phyloP scores from a whole-genome alignment of 1,140 invertebrate species.

The Temnothorax nylanderi region DNA sequence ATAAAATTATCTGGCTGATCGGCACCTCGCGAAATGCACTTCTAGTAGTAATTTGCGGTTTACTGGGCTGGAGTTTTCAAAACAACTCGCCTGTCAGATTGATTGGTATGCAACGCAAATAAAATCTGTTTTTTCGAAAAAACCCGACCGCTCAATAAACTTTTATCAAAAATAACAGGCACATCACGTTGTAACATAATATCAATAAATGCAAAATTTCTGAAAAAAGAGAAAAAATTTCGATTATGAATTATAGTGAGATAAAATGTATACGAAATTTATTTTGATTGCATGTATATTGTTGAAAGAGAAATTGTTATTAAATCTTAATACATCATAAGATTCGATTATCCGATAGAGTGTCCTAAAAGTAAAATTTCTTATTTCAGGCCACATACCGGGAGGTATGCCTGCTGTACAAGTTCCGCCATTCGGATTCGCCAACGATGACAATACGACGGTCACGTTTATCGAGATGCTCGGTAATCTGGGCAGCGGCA shows the following conservation, averaged over 20 bases:
- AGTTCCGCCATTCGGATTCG: slow-evolving; percentile 88
- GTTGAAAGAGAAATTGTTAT: not conserved
- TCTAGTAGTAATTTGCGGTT: slow-evolving; percentile 89
- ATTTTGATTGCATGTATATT: not conserved
- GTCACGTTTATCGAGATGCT: slow-evolving; percentile 90
- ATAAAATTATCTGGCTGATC: slow-evolving; percentile 87
- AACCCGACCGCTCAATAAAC: not conserved
- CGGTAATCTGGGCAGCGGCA: slow-evolving; percentile 90
- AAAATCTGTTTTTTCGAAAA: not conserved
- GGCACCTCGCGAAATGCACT: slow-evolving; percentile 92
- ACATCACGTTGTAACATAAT: not conserved
- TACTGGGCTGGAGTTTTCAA: slow-evolving; percentile 87
- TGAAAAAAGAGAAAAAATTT: not conserved
- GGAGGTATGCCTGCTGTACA: slow-evolving; percentile 89
- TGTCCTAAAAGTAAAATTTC: not conserved
- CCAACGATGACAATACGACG: slow-evolving; percentile 85
- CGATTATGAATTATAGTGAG: not conserved
- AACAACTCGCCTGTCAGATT: slow-evolving; percentile 86
- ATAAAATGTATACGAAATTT: not conserved
- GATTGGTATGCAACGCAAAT: slow-evolving; percentile 86
- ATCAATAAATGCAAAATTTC: not conserved
- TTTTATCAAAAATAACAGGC: not conserved
- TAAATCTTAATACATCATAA: not conserved
- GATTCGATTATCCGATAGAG: not conserved
- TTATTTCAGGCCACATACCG: slow-evolving; percentile 87